Conservation (phyloP, 2,797 vertebrate species). For the Buphagus erythrorhynchus region DNA sequence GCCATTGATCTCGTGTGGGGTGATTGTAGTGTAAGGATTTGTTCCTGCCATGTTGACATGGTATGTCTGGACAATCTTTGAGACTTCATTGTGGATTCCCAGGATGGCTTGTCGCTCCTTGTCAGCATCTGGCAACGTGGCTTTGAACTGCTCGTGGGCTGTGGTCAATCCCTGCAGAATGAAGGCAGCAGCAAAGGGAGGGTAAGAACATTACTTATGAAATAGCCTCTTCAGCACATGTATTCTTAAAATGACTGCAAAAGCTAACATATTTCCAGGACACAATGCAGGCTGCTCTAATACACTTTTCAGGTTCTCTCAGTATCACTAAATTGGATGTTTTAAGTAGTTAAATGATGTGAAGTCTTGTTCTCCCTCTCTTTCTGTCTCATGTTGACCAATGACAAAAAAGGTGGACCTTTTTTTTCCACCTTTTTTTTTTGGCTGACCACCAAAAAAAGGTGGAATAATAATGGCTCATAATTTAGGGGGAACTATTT, state of each 20-base stretch:
- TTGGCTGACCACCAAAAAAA: too few relatives aligned
- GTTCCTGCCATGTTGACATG: constrained; percentile 95
- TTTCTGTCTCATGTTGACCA: not conserved
- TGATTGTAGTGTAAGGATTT: constrained; percentile 96
- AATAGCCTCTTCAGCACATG: not conserved
- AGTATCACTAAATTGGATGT: not conserved
- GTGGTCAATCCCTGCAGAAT: constrained; percentile 89
- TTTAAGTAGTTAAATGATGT: not conserved
- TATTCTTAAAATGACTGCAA: not conserved
- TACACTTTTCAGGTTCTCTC: not conserved
- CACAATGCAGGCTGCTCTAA: not conserved
- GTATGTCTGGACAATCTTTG: constrained; percentile 97
- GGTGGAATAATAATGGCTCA: not conserved
- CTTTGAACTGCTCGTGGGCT: constrained; percentile 98
- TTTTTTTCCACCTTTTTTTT: too few relatives aligned
- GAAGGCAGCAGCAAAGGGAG: not conserved
- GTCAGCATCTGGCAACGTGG: constrained; percentile 94
- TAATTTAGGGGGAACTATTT: not conserved
- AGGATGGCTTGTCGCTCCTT: constrained; percentile 95
- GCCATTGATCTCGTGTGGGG: constrained; percentile 92
- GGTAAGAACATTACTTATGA: not conserved
- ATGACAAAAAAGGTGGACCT: too few relatives aligned
- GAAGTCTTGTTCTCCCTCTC: not conserved
- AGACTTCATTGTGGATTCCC: constrained; percentile 96
- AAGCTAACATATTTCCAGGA: not conserved